Conservation (phyloP, 2,888 invertebrate genomes). For the Chouioia cunea region DNA sequence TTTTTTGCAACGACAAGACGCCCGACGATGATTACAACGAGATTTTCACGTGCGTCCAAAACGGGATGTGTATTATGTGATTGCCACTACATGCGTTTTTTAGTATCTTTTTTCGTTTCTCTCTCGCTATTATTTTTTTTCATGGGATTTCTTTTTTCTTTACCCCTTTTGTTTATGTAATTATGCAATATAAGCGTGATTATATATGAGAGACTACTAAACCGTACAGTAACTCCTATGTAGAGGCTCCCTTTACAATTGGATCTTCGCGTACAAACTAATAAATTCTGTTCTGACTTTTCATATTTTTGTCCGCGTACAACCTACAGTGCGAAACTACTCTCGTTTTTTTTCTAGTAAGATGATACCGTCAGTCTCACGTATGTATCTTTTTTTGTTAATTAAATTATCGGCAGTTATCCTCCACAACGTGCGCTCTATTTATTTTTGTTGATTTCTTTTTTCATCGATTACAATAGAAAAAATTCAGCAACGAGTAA, state of each 20-base stretch:
- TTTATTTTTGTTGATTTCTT: neutral
- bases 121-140: no score
- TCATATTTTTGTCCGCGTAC: neutral
- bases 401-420: slow-evolving; percentile 61
- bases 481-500: slow-evolving; percentile 43
- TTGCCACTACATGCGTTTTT: slow-evolving; percentile 23
- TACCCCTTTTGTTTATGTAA: slow-evolving; percentile 9
- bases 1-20: slow-evolving; percentile 4
- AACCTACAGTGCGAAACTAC: slow-evolving; percentile 1
- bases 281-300: neutral
- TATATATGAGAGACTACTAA: slow-evolving; percentile 44
- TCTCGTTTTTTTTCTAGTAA: slow-evolving; percentile 50
- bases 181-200: slow-evolving; percentile 30
- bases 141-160: neutral
- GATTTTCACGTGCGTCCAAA: slow-evolving; percentile 2
- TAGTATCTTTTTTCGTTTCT: neutral
- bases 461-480: slow-evolving; percentile 13
- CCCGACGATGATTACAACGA: slow-evolving; percentile 8
- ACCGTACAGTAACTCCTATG: slow-evolving; percentile 25
- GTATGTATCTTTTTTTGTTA: slow-evolving; percentile 50
- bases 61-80: slow-evolving; percentile 2
- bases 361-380: slow-evolving; percentile 62
- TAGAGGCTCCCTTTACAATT: slow-evolving; percentile 26
- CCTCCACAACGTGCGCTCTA: slow-evolving; percentile 47
- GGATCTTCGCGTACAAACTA: slow-evolving; percentile 19